Evolutionary conservation across 2,113 vertebrate genomes (phyloP), one percentile per base, ranked within the genome.

Genomic region (Psittacus erithacus): DNA sequence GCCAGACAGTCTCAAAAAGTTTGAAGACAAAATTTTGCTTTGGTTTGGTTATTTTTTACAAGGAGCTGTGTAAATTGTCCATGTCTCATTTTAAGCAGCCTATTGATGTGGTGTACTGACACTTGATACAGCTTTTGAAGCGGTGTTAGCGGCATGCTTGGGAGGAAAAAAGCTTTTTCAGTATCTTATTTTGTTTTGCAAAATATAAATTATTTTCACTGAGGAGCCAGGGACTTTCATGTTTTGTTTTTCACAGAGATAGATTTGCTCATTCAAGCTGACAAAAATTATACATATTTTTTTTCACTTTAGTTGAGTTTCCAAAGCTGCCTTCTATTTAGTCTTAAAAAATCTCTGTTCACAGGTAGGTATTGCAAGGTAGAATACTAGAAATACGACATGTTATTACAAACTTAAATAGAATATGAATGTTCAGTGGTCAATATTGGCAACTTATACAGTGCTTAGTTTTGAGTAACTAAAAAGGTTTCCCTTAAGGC

Each of bases 101-200:
- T 60, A 31, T 80, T 95, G 52, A 80, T 94, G 86, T 71, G 33
- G 50, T 74, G 23, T 75, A 24, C 50, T 92, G 86, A 76, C 43
- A 82, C 29, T 89, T 68, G n/a, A 81, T 91, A 55, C 13, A 41
- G 31, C 49, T 86, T 92, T 92, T 93, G 68, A 94, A 95, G 82
- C 88, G 53, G 75, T 67, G 20, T 77, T 83, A 90, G 53, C 41
- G 62, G 41, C 79, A 63, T 74, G 59, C 13, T 43, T 74, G 38
- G n/a, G 68, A 90, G n/a, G 38, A 90, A 31, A 85, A 80, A 90
- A 80, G 17, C 35, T 78, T 88, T 84, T 92, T 39, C 59, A 70
- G 17, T 65, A 57, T 62, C 63, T 90, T 86, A 35, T 49, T 75
- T 94, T 88, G 53, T 71, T 95, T 82, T 63, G 17, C 41, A 86